Base-by-base conservation (phyloP, 30 jellyfish, hydroid and myxozoan species). In the Catostylus mosaicus region DNA sequence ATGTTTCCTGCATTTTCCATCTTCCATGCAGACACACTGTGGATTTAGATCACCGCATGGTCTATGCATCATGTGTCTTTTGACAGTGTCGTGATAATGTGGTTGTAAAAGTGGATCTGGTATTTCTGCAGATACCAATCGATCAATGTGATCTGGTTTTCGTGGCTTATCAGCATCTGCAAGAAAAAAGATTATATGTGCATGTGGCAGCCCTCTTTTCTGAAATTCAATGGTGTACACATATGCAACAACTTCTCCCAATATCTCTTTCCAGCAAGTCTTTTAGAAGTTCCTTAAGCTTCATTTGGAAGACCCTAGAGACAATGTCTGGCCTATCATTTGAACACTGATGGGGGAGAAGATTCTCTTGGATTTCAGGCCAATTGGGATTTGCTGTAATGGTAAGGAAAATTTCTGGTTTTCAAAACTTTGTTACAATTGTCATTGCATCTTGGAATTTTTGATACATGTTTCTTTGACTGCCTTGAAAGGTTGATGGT, bases 31-130 rank as follows among this genome's bases (percentile, higher is more conserved):
- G 30, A 32, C 69, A 47, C 90, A 83, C 16, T 18, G 30, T 6
- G 88, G 95, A 50, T 84, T 67, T 3, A 79, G 70, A 16, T 18
- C 48, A 27, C 97, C 96, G 43, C 97, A 84, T 48, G 96, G 96
- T 26, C 97, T 90, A n/a, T n/a, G n/a, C 40, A 84, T 64, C 95
- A 85, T 85, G 74, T 86, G 84, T 22, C 57, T 63, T 64, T 83
- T 84, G 37, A 90, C 90, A 29, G 57, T 76, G 11, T 75, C 61
- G 35, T 63, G 77, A 14, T 66, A 71, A 35, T 67, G 51, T 63
- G 87, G 87, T 2, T 91, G 84, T 32, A 30, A 45, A 33, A 35
- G 80, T 26, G 91, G 91, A 73, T 61, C 57, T 45, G 88, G 98
- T 18, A 87, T 67, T 77, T 86, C 97, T 43, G 88, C 96, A 5